phyloP scores from a whole-genome alignment of 2,113 vertebrate species.

The Sigmodon hispidus region DNA sequence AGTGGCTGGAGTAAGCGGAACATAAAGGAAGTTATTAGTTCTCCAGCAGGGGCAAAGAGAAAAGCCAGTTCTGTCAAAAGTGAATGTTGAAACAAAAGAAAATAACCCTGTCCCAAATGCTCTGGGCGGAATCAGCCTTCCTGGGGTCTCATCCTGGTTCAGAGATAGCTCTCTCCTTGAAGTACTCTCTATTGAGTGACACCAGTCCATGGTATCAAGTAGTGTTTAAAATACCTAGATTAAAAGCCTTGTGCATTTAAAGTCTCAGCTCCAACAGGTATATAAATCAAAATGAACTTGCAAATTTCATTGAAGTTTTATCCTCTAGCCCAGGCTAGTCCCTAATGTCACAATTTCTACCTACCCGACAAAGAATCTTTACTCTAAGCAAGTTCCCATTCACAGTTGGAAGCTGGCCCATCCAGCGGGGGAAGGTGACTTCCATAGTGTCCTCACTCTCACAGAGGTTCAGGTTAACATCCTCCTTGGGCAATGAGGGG shows the following conservation, averaged over 20 bases:
- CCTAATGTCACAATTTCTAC: conserved; percentile 64
- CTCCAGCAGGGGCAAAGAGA: conserved; percentile 76
- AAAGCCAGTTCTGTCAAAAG: conserved; percentile 78
- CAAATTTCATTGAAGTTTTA: conserved; percentile 76
- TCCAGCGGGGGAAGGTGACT: conserved; percentile 69
- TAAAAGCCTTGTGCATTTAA: conserved; percentile 79
- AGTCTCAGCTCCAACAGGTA: conserved; percentile 76
- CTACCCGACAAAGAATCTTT: conserved; percentile 75
- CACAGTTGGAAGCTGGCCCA: conserved; percentile 66
- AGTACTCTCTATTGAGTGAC: conserved; percentile 71
- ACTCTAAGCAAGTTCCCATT: conserved; percentile 76
- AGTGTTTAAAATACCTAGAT: conserved; percentile 75
- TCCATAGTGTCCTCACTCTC: conserved; percentile 73
- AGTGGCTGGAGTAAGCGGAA: conserved; percentile 64
- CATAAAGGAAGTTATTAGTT: conserved; percentile 79
- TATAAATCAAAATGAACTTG: conserved; percentile 81
- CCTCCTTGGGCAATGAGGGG: conserved; percentile 78
- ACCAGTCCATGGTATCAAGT: conserved; percentile 77
- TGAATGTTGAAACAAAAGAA: conserved; percentile 81
- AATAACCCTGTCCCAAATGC: conserved; percentile 72
- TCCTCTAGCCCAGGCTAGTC: conserved; percentile 70
- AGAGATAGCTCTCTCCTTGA: conserved; percentile 74
- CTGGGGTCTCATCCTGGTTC: conserved; percentile 81
- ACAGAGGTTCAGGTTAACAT: conserved; percentile 80
- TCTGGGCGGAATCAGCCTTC: conserved; percentile 75